These are phyloP conservation scores for Natrix natrix DNA, from an alignment of 2,797 vertebrate genomes.

Conservation along the genomic window DNA sequence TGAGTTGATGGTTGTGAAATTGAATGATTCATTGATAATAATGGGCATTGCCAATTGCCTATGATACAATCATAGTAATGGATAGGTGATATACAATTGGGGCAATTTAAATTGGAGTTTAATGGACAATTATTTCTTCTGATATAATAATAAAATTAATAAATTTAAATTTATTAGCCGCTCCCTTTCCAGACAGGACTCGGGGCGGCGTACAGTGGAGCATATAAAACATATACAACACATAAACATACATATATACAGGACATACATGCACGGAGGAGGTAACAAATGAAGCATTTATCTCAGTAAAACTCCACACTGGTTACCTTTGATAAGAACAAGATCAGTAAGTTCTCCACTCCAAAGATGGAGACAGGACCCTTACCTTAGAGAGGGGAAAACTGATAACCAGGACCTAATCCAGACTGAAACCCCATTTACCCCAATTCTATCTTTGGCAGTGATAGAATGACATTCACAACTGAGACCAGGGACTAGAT, in stretches of 20 bases:
- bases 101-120: neutral
- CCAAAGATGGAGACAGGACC: neutral
- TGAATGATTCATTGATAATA: accelerated
- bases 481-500: neutral
- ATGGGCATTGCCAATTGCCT: neutral
- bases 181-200: no score
- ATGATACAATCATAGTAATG: neutral
- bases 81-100: neutral
- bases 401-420: neutral
- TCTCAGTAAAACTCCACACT: neutral
- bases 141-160: no score
- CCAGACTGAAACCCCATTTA: neutral
- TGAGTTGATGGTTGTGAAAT: neutral
- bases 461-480: neutral
- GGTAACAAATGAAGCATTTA: no score
- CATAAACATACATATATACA: no score
- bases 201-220: no score
- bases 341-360: neutral
- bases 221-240: no score
- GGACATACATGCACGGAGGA: no score
- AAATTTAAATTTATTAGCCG: no score
- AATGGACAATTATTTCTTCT: neutral
- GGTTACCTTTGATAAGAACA: neutral
- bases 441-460: neutral
- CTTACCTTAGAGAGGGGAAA: neutral